These are phyloP conservation scores for Pogonognathellus flavescens DNA, from an alignment of 1,140 invertebrate genomes.

Conservation along the genomic window DNA sequence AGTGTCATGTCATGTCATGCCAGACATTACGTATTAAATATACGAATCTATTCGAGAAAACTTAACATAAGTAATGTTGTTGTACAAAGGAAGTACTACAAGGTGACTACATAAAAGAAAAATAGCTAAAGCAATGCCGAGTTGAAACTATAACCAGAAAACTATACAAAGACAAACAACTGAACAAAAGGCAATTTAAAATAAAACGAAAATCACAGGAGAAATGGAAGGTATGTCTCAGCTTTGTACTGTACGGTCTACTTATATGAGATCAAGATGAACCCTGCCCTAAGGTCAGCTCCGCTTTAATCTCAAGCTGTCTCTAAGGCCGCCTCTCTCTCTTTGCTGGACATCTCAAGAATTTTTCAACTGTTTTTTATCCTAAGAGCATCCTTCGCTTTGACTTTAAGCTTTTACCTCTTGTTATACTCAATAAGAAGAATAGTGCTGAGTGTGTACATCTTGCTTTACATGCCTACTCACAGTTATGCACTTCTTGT, in stretches of 20 bases:
- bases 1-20: slow-evolving; percentile 36
- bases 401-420: neutral
- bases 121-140: neutral
- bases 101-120: slow-evolving; percentile 12
- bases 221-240: neutral
- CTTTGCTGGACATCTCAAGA: slow-evolving; percentile 8
- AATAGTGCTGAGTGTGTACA: no score
- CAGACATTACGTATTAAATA: slow-evolving; percentile 22
- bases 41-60: slow-evolving; percentile 19
- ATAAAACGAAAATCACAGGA: neutral
- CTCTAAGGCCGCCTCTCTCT: neutral
- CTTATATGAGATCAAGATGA: slow-evolving; percentile 40
- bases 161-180: neutral
- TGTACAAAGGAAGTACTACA: slow-evolving; percentile 47
- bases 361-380: neutral
- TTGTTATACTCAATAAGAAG: neutral
- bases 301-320: slow-evolving; percentile 11
- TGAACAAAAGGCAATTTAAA: slow-evolving; percentile 28
- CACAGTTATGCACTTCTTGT: no score
- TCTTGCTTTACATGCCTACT: no score
- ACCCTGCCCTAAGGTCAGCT: slow-evolving; percentile 43
- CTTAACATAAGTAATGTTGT: slow-evolving; percentile 16
- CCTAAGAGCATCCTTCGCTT: neutral
- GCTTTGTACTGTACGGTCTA: neutral
- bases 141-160: neutral